phyloP scores from a whole-genome alignment of 2,113 vertebrate species.

The Ovis canadensis region DNA sequence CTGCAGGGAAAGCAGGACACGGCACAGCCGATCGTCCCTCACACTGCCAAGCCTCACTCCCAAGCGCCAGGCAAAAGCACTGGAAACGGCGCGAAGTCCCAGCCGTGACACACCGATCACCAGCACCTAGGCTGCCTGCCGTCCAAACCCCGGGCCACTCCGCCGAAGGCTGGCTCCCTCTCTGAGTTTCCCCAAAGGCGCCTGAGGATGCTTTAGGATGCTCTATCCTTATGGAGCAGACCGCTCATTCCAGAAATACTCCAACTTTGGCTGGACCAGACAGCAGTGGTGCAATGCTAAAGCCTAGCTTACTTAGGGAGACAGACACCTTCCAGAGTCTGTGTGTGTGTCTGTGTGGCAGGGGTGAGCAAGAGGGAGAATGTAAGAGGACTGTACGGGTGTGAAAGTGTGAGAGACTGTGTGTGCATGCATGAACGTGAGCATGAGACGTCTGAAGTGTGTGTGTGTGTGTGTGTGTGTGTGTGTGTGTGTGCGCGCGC shows the following conservation, averaged over 20 bases:
- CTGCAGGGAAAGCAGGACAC: not conserved
- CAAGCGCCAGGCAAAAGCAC: conserved; percentile 10
- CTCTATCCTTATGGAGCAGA: not conserved
- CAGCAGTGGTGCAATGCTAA: not conserved
- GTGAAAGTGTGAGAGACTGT: not conserved
- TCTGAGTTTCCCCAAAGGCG: conserved; percentile 6
- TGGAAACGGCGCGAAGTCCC: not conserved
- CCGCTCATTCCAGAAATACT: not conserved
- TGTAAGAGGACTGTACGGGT: not conserved
- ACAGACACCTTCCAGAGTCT: not conserved
- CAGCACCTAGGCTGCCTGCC: not conserved
- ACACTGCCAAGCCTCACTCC: not conserved
- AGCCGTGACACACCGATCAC: not conserved
- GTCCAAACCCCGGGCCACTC: not conserved
- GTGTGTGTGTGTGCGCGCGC: fast-evolving
- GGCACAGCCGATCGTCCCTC: not conserved
- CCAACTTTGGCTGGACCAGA: not conserved
- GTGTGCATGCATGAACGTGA: not conserved
- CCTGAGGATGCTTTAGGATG: not conserved
- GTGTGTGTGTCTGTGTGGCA: not conserved
- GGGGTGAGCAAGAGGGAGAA: not conserved
- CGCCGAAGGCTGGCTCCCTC: not conserved
- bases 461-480: fast-evolving
- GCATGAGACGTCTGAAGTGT: not conserved
- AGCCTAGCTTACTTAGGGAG: not conserved